These are phyloP conservation scores for Brachionus plicatilis DNA, from an alignment of 1,140 invertebrate genomes.

Conservation along the genomic window DNA sequence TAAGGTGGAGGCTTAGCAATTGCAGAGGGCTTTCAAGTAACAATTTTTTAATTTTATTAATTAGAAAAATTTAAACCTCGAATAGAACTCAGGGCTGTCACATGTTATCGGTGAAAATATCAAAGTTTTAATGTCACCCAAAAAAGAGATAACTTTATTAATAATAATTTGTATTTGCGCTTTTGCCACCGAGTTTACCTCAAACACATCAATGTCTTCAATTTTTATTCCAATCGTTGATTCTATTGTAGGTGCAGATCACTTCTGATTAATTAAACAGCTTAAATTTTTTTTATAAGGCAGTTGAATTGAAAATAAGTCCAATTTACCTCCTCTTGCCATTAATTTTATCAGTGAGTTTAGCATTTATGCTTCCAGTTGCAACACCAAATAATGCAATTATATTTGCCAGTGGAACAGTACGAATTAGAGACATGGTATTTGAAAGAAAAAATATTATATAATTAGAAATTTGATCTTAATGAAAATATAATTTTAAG, in stretches of 20 bases:
- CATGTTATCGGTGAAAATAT: slow-evolving; percentile 25
- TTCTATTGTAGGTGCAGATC: not conserved
- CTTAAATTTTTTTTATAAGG: not conserved
- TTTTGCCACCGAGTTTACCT: slow-evolving; percentile 37
- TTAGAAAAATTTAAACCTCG: not conserved
- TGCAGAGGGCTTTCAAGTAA: slow-evolving; percentile 39
- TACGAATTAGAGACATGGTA: slow-evolving; percentile 40
- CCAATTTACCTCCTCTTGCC: slow-evolving; percentile 24
- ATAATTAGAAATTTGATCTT: not conserved
- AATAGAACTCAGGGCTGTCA: slow-evolving; percentile 22
- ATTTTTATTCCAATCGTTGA: slow-evolving; percentile 37
- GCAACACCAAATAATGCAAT: slow-evolving; percentile 38
- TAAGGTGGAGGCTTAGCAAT: slow-evolving; percentile 32
- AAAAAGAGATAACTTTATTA: slow-evolving; percentile 10
- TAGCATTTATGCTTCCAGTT: slow-evolving; percentile 39
- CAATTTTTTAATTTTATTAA: not conserved
- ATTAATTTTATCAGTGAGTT: slow-evolving; percentile 5
- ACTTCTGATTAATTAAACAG: not conserved
- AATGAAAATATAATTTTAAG: slow-evolving; percentile 45
- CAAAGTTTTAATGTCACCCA: slow-evolving; percentile 14
- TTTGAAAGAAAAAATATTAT: not conserved
- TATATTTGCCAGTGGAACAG: slow-evolving; percentile 27
- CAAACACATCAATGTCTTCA: slow-evolving; percentile 38
- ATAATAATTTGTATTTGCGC: slow-evolving; percentile 11
- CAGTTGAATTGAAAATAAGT: slow-evolving; percentile 9